Percentiles rank a stretch among this genome's conserved stretches.
Conservation (phyloP, 2,113 vertebrate species). For the Mus spicilegus region DNA sequence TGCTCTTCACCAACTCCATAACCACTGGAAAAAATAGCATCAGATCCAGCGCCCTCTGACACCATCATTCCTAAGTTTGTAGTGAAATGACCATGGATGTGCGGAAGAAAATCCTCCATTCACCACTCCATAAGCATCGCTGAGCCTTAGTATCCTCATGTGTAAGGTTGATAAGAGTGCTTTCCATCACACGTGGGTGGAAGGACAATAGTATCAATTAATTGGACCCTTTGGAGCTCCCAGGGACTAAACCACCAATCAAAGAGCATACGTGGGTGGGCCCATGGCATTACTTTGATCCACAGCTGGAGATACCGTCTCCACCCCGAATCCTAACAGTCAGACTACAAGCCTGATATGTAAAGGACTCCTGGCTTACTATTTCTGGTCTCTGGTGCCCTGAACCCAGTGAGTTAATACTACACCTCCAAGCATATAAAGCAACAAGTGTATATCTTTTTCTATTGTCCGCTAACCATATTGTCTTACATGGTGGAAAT, state of each 20-base stretch:
- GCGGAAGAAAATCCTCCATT: neutral
- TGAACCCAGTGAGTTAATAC: neutral
- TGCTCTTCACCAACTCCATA: neutral
- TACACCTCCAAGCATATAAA: neutral
- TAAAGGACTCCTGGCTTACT: neutral
- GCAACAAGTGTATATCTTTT: neutral
- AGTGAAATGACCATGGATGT: neutral
- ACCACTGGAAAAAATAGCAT: neutral
- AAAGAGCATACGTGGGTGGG: too few species aligned
- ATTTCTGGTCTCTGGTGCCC: neutral
- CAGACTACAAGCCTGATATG: neutral
- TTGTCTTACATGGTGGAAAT: neutral
- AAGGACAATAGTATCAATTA: too few species aligned
- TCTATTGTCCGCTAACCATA: neutral
- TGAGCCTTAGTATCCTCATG: neutral
- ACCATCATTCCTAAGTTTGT: neutral
- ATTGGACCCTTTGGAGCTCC: too few species aligned
- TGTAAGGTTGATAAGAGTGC: neutral
- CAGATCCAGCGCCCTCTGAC: slow-evolving; percentile 42
- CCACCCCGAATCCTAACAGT: neutral
- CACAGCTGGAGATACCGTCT: neutral
- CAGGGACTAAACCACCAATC: too few species aligned
- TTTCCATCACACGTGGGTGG: neutral
- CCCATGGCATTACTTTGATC: neutral
- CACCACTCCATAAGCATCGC: neutral